phyloP scores from a whole-genome alignment of 2,888 invertebrate species.

The Quadriops clusia region DNA sequence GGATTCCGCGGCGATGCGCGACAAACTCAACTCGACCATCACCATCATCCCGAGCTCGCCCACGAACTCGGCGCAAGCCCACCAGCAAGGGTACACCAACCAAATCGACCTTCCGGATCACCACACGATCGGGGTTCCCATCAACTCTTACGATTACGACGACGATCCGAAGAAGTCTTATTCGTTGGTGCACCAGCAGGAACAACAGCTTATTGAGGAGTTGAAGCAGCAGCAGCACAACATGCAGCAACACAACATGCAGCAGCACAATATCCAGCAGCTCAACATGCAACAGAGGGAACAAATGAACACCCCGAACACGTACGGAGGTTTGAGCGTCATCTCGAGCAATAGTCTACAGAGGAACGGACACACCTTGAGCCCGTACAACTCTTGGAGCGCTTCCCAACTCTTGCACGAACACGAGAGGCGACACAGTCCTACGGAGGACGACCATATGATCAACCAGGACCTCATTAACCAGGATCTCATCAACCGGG shows the following conservation, averaged over 20 bases:
- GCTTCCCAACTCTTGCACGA: conserved; percentile 47
- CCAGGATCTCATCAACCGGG: no score
- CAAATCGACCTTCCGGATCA: conserved; percentile 31
- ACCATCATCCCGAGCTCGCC: conserved; percentile 38
- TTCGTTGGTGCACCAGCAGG: conserved; percentile 38
- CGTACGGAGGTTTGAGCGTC: conserved; percentile 29
- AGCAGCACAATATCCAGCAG: conserved; percentile 11
- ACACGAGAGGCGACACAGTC: conserved; percentile 45
- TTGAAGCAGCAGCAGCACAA: conserved; percentile 34
- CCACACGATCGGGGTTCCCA: conserved; percentile 37
- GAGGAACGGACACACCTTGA: conserved; percentile 34
- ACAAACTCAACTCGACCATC: conserved; percentile 33
- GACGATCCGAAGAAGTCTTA: conserved; percentile 39
- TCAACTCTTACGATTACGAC: conserved; percentile 35
- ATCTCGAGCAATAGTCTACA: conserved; percentile 36
- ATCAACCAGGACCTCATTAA: conserved; percentile 9
- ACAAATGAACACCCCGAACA: conserved; percentile 22
- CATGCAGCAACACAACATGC: conserved; percentile 2
- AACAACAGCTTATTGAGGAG: conserved; percentile 37
- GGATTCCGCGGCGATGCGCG: conserved; percentile 26
- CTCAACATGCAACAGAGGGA: conserved; percentile 21
- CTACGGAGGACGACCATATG: conserved; percentile 28
- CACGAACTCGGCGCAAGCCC: conserved; percentile 23
- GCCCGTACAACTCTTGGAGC: conserved; percentile 48
- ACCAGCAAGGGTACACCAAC: conserved; percentile 21